These are phyloP conservation scores for Microcaecilia unicolor DNA, from an alignment of 2,797 vertebrate species.

Conservation along the genomic window DNA sequence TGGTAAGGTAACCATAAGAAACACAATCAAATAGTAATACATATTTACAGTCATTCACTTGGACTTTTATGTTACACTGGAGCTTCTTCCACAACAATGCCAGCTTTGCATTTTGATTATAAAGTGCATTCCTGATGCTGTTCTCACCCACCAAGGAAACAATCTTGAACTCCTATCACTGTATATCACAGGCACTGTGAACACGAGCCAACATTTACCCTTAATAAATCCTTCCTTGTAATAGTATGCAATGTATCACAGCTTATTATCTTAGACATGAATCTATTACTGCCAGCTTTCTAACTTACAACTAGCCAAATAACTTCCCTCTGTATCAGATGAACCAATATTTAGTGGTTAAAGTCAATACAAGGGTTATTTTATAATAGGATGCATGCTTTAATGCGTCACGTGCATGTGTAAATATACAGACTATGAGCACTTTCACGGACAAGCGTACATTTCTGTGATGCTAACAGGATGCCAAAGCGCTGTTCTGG, in stretches of 20 bases:
- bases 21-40: neutral
- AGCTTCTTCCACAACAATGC: neutral
- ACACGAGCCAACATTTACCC: neutral
- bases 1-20: neutral
- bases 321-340: constrained; percentile 21
- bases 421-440: no score
- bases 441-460: no score
- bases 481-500: no score
- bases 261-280: constrained; percentile 9
- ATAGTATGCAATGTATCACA: constrained; percentile 8
- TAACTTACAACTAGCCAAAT: constrained; percentile 17
- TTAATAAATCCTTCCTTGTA: constrained; percentile 7
- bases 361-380: no score
- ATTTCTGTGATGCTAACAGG: no score
- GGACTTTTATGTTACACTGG: neutral
- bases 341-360: constrained; percentile 1
- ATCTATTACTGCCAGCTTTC: constrained; percentile 15
- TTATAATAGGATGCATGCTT: no score
- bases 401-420: no score
- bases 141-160: neutral
- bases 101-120: fast-evolving
- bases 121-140: neutral
- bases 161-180: neutral
- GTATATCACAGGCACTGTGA: neutral
- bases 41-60: neutral